These are phyloP conservation scores for Dynastes maya DNA, from an alignment of 2,888 invertebrate genomes.

Conservation along the genomic window DNA sequence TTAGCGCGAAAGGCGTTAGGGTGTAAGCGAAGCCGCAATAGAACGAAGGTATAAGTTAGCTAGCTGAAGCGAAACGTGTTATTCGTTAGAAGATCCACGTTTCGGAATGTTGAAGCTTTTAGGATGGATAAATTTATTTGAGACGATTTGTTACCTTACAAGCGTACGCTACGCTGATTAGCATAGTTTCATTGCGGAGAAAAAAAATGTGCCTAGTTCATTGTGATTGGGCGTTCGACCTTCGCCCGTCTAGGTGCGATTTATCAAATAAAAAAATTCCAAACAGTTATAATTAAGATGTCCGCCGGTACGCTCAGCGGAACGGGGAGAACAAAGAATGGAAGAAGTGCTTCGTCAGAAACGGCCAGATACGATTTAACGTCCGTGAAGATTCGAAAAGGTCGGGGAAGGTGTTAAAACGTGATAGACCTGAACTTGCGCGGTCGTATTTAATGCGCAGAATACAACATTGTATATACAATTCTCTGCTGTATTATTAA, in stretches of 20 bases:
- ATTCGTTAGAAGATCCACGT: constrained; percentile 45
- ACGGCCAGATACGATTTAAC: constrained; percentile 31
- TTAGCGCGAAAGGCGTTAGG: constrained; percentile 39
- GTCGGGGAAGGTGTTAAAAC: constrained; percentile 8
- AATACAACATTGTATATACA: background rate
- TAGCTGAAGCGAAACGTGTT: constrained; percentile 1
- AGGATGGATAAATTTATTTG: constrained; percentile 53
- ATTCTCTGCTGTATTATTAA: background rate
- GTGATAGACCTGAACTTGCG: constrained; percentile 10
- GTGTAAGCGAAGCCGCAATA: background rate
- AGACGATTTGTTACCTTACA: constrained; percentile 56
- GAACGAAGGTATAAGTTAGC: background rate
- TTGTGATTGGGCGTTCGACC: constrained; percentile 47
- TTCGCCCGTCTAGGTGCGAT: constrained; percentile 53
- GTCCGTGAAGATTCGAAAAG: constrained; percentile 37
- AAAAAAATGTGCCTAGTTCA: constrained; percentile 42
- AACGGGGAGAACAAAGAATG: constrained; percentile 2
- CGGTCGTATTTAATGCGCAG: constrained; percentile 1
- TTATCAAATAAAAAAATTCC: constrained; percentile 54
- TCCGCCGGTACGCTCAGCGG: constrained; percentile 25
- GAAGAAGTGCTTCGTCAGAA: background rate
- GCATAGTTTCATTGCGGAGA: constrained; percentile 56
- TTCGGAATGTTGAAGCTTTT: constrained; percentile 34
- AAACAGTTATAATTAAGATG: constrained; percentile 55
- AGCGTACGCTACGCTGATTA: constrained; percentile 53